Conservation (phyloP, 2,888 invertebrate genomes). For the Resseliella maxima region DNA sequence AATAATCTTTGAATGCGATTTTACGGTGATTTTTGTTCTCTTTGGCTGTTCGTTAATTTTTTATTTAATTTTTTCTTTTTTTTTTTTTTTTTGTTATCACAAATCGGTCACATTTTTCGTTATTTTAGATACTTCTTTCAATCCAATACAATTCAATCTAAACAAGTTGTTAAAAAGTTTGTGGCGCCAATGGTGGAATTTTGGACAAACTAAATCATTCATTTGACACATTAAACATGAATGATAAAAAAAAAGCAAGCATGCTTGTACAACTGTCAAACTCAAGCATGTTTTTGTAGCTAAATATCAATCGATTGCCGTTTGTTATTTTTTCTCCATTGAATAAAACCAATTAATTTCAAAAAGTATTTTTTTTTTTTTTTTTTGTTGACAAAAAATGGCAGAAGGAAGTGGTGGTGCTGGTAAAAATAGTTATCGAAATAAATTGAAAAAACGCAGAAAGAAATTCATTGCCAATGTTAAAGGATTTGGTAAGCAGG, state of each 20-base stretch:
- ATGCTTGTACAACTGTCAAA: background rate
- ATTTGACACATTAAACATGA: no score
- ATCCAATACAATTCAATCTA: background rate
- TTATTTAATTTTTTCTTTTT: no score
- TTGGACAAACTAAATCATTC: background rate
- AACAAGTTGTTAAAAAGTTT: background rate
- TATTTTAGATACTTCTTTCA: no score
- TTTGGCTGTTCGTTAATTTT: no score
- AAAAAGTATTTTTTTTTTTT: background rate
- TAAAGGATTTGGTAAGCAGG: slow-evolving; percentile 80
- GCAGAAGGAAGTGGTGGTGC: background rate
- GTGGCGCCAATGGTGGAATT: background rate
- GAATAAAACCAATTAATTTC: background rate
- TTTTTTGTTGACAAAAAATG: no score
- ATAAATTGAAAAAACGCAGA: slow-evolving; percentile 71
- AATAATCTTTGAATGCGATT: no score
- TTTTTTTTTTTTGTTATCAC: no score
- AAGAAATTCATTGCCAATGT: slow-evolving; percentile 78
- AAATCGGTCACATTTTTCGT: background rate
- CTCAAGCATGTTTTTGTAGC: slow-evolving; percentile 3
- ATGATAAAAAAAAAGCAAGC: background rate
- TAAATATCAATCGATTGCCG: background rate
- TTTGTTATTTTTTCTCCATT: background rate
- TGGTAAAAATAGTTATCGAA: slow-evolving; percentile 56
- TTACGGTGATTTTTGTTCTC: no score